Conservation (phyloP, 2,797 vertebrate species). For the Malacoraja senta region DNA sequence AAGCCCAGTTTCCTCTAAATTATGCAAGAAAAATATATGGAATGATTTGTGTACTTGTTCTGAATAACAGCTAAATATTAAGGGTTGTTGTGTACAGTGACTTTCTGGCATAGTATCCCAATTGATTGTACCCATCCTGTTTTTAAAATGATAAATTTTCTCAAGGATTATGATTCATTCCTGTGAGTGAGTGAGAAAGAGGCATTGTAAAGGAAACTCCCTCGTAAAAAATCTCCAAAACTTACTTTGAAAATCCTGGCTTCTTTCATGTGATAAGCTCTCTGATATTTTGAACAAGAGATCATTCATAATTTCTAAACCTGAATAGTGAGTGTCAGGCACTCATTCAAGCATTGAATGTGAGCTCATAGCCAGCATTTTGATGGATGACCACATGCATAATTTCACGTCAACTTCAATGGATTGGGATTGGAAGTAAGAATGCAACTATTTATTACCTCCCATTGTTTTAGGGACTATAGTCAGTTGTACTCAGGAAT, state of each 20-base stretch:
- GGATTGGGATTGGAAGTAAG: background rate
- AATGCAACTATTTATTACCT: background rate
- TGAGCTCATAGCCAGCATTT: background rate
- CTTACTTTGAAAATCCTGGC: background rate
- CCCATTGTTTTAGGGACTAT: background rate
- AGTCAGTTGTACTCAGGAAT: background rate
- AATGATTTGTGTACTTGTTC: background rate
- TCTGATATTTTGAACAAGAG: background rate
- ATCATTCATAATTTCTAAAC: background rate
- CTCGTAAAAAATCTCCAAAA: no score
- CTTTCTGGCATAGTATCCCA: background rate
- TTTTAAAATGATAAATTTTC: background rate
- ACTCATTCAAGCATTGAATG: background rate
- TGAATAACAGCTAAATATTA: slow-evolving; percentile 10
- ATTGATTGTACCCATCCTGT: background rate
- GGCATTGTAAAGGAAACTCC: no score
- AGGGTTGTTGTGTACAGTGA: background rate
- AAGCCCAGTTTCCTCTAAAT: no score
- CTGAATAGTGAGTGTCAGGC: background rate
- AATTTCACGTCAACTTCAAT: background rate
- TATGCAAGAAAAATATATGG: background rate
- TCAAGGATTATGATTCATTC: background rate
- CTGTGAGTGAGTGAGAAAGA: no score
- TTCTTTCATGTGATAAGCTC: background rate
- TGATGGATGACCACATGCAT: background rate